Evolutionary conservation across 2,888 invertebrate genomes (phyloP), one percentile per base, ranked within the genome.

Genomic region (Cheilosia scutellata): DNA sequence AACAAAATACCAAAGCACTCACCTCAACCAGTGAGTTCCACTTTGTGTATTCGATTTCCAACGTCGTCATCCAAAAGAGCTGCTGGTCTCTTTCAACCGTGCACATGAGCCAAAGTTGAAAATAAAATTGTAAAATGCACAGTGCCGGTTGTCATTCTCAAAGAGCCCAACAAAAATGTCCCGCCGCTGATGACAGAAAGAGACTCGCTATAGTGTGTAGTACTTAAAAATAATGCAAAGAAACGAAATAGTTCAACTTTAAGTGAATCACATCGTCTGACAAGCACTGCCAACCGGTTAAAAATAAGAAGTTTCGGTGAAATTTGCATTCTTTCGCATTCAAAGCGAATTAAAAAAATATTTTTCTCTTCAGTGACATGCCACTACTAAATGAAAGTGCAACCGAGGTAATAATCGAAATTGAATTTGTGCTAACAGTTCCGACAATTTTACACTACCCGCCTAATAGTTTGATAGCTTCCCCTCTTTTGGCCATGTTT

Each of bases 391-490:
- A 86, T 68, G 82, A 55, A 72, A 77, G 33, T 57, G 51, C 66
- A 62, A 44, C 76, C 6, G 74, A 82, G 86, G 82, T 86, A 86
- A 77, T 71, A 66, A 55, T 62, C 65, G 5, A 57, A 57, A 37
- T 57, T 9, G 3, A 57, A 57, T 13, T 31, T 57, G 13, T 51
- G 49, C 16, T 49, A 49, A 20, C 20, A 20, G 20, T 20, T 2
- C 20, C 5, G 13, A 13, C 11, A 37, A 4, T 11, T 37, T 37
- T 37, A 37, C 11, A 37, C 37, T 11, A 37, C 4, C 7, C 33
- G 9, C 33, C 33, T 3, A 3, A 33, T 7, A 33, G 33, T 33
- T 33, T 33, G 7, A 9, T 9, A 3, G 9, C 9, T 9, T 11
- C 37, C 37, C 9, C 37, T 3, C 37, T 3, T 9, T 33, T 33